These are phyloP conservation scores for Trogon surrucura DNA, from an alignment of 2,113 vertebrate genomes.

Conservation along the genomic window DNA sequence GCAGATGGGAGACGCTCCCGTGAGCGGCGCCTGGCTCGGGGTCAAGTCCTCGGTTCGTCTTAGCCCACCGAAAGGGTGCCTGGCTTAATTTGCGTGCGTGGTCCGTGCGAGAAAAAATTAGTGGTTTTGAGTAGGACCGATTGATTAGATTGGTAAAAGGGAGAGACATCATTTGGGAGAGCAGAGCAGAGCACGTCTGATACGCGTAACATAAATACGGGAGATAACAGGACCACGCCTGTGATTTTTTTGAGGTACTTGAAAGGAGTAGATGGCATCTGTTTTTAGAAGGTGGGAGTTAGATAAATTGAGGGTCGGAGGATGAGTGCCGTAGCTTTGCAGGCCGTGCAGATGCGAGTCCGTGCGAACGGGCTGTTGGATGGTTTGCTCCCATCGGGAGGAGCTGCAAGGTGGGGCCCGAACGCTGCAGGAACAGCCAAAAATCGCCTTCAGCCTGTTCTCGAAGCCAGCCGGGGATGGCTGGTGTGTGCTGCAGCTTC, in stretches of 20 bases:
- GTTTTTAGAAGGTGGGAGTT: neutral
- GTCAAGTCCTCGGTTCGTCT: neutral
- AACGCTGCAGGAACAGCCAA: neutral
- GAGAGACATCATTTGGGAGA: neutral
- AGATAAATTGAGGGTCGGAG: neutral
- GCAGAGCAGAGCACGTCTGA: neutral
- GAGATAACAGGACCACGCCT: neutral
- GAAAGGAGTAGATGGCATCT: neutral
- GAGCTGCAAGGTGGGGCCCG: neutral
- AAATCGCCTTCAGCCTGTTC: neutral
- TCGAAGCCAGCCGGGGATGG: neutral
- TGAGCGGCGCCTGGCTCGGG: neutral
- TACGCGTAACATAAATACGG: rapidly evolving
- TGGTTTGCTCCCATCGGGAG: rapidly evolving
- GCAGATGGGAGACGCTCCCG: neutral
- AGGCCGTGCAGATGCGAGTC: rapidly evolving
- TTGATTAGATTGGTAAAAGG: neutral
- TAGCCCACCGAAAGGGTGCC: rapidly evolving
- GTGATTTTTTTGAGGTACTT: neutral
- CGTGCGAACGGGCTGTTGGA: rapidly evolving
- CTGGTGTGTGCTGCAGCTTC: neutral
- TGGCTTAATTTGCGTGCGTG: neutral
- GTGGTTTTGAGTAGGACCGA: neutral
- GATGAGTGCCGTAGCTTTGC: neutral
- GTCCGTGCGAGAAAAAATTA: neutral